A percentile compares a stretch with the other conserved stretches of the same genome.
phyloP scores from a whole-genome alignment of 1,140 invertebrate genomes.

The Psix sp. region DNA sequence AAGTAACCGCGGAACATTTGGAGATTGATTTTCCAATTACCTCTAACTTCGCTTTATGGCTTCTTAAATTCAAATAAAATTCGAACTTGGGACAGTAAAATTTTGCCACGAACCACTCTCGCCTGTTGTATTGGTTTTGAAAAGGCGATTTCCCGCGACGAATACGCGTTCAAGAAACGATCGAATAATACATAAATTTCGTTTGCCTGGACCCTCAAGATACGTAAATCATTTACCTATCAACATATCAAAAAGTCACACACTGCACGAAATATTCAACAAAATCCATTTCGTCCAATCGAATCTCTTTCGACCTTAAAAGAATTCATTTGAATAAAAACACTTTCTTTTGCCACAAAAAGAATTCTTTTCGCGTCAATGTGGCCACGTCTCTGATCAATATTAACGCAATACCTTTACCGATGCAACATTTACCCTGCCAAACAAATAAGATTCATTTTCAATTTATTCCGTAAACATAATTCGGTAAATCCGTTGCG shows the following conservation, averaged over 20 bases:
- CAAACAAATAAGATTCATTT: too few relatives aligned
- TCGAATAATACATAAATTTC: constrained; percentile 43
- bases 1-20: too few relatives aligned
- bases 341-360: constrained; percentile 28
- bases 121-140: constrained; percentile 14
- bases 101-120: background rate
- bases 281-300: constrained; percentile 29
- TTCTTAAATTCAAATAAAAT: background rate
- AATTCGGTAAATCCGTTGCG: too few relatives aligned
- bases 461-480: too few relatives aligned
- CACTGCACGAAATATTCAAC: constrained; percentile 25
- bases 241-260: constrained; percentile 44
- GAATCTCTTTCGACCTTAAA: constrained; percentile 26
- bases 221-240: constrained; percentile 36
- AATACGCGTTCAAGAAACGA: constrained; percentile 31
- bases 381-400: constrained; percentile 18
- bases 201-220: constrained; percentile 22
- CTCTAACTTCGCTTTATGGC: constrained; percentile 1
- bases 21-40: constrained; percentile 13
- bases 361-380: constrained; percentile 21
- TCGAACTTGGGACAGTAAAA: constrained; percentile 3
- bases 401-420: constrained; percentile 21
- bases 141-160: background rate
- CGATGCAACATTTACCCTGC: constrained; percentile 6
- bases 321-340: constrained; percentile 40